Evolutionary conservation across 2,113 vertebrate genomes (phyloP), one percentile per base, ranked within the genome.

Genomic region (Anarrhichthys ocellatus): DNA sequence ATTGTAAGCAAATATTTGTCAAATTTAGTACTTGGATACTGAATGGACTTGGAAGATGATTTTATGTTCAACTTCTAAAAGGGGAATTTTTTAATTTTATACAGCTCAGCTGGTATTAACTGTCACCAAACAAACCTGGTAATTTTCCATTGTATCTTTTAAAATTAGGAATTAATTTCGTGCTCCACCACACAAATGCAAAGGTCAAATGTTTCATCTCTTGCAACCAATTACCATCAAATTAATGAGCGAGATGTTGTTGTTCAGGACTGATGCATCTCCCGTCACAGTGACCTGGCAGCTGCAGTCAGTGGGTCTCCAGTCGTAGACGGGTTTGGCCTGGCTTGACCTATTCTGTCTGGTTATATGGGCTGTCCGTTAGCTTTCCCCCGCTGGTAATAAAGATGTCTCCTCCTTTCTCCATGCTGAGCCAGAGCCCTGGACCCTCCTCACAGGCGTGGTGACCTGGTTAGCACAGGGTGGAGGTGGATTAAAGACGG

Each of bases 401-500:
- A 90, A 96, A 96, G 95, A 91, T 88, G 94, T 96, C 92, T 93
- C 76, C 85, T 85, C 69, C 64, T 91, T 86, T 90, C 87, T 82
- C 76, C 87, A 81, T 87, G 89, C 84, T 72, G 87, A 84, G 75
- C 63, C 68, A 48, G 32, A 85, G 80, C 78, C 50, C 70, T 54
- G 61, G 81, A 83, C 82, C 88, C 82, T 84, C 87, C 83, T 92
- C 93, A 94, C 91, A 94, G 90, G 93, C 93, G 90, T 95, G 92
- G 92, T 92, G 94, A 94, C 94, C 94, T 90, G 89, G 89, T 94
- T 89, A 93, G 91, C 84, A 50, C 79, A 86, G 89, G 93, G 82
- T 90, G 82, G 91, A 94, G 93, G 94, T 87, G 90, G 95, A 95
- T 96, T 95, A 94, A 92, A 94, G 83, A 85, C 82, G 71, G 86